phyloP scores from a whole-genome alignment of 2,797 vertebrate species.

The Leptoclinus maculatus region DNA sequence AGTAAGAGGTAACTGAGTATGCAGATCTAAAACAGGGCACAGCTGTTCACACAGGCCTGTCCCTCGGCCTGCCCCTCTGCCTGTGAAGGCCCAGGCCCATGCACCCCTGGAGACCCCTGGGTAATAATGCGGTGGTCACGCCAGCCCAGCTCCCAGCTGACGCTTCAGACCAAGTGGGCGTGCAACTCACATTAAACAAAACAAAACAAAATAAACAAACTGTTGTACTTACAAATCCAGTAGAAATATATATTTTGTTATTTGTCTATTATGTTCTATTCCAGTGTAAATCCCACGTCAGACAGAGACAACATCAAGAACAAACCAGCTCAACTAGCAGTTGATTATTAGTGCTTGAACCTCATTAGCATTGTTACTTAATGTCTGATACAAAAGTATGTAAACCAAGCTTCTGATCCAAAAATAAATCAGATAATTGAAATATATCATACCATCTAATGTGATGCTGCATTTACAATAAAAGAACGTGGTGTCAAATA shows the following conservation, averaged over 20 bases:
- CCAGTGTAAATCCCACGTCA: slow-evolving; percentile 36
- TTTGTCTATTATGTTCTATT: slow-evolving; percentile 6
- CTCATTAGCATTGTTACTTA: background rate
- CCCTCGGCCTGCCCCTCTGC: slow-evolving; percentile 68
- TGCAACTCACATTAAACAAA: slow-evolving; percentile 58
- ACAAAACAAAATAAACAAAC: slow-evolving; percentile 26
- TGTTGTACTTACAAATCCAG: slow-evolving; percentile 9
- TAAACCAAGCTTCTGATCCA: slow-evolving; percentile 1
- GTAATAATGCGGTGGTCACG: slow-evolving; percentile 77
- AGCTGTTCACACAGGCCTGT: slow-evolving; percentile 84
- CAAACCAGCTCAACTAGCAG: slow-evolving; percentile 2
- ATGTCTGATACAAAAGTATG: slow-evolving; percentile 9
- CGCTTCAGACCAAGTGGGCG: slow-evolving; percentile 57
- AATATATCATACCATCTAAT: slow-evolving; percentile 16
- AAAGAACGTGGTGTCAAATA: background rate
- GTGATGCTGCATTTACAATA: slow-evolving; percentile 13
- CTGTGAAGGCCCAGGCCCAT: slow-evolving; percentile 65
- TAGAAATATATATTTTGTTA: background rate
- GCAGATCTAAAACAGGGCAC: slow-evolving; percentile 83
- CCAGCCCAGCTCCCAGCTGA: slow-evolving; percentile 62
- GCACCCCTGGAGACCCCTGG: slow-evolving; percentile 75
- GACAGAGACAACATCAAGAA: slow-evolving; percentile 16
- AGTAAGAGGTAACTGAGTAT: slow-evolving; percentile 80
- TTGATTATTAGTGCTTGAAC: slow-evolving; percentile 5
- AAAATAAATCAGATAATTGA: slow-evolving; percentile 20